Conservation (phyloP, 2,113 vertebrate genomes). For the Zosterops lateralis region DNA sequence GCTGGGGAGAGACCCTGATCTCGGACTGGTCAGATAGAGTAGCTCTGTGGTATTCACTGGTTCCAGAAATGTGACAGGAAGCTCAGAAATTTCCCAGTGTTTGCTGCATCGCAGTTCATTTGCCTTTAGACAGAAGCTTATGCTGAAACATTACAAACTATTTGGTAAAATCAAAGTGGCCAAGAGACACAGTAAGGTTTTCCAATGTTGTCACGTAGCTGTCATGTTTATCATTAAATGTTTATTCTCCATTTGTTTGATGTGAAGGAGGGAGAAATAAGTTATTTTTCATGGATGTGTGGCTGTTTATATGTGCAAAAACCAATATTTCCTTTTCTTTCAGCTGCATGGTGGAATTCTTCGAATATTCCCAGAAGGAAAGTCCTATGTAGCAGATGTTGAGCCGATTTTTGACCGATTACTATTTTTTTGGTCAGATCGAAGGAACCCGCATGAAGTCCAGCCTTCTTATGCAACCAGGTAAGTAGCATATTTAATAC, state of each 20-base stretch:
- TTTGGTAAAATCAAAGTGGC: not conserved
- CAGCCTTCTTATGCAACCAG: slow-evolving; percentile 89
- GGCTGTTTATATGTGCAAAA: not conserved
- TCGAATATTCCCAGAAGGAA: slow-evolving; percentile 91
- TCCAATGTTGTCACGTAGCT: not conserved
- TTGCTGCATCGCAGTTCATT: not conserved
- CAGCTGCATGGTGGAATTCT: slow-evolving; percentile 90
- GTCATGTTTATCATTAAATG: not conserved
- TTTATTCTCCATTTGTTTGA: not conserved
- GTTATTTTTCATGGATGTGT: not conserved
- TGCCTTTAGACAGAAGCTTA: not conserved
- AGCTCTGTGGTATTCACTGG: not conserved
- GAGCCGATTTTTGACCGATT: slow-evolving; percentile 92
- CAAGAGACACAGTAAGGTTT: not conserved
- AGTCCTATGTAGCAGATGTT: slow-evolving; percentile 86
- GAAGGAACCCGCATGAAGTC: slow-evolving; percentile 94
- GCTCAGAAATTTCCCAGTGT: not conserved
- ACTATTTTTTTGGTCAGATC: slow-evolving; percentile 95
- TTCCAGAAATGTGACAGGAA: not conserved
- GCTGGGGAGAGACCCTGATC: not conserved
- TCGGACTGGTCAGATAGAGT: not conserved
- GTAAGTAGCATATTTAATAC: slow-evolving; percentile 55
- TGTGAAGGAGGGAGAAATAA: not conserved
- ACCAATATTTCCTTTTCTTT: not conserved
- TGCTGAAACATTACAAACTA: not conserved